Evolutionary conservation across 2,888 invertebrate species (phyloP), one percentile per base, ranked within the genome.

Genomic region (Drosophila subsilvestris): DNA sequence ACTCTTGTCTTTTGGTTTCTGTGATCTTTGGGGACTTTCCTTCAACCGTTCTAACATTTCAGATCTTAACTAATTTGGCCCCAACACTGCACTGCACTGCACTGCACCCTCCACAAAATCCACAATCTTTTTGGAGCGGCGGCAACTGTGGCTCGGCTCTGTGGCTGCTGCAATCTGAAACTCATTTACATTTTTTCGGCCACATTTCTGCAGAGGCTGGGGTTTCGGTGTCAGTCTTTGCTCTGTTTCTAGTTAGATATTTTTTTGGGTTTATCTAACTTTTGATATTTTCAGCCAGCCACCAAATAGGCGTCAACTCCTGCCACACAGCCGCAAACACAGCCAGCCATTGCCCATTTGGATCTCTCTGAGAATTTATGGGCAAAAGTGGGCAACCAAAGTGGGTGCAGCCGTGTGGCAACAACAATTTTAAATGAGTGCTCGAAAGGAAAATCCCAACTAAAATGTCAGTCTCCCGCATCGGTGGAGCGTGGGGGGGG

Each of bases 351-450:
- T 7, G 18, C 47, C 4, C 27, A 22, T 25, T 63, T 17, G 48
- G 48, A 27, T 22, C 62, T 37, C 32, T 60, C 68, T 53, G 50
- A 85, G 86, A 85, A 85, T 85, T 87, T 76, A 81, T 87, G 67
- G 87, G 79, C 60, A 43, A 48, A 69, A 63, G 42, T 60, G n/a
- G n/a, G 54, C 63, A 62, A 59, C 48, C 49, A 44, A 54, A 47
- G 56, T 82, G 81, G 81, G 81, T 81, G 81, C 81, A 81, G 81
- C 84, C 55, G 32, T 20, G 37, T 44, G 66, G 66, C 70, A 58
- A 60, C 56, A 58, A 63, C 56, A 54, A 77, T 37, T 79, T 76
- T 50, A 79, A 77, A 77, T 79, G 53, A 68, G 79, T 55, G 18
- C 37, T 37, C 37, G 37, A n/a, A 27, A 48, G 50, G 44, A 49